These are phyloP conservation scores for Venturia canescens DNA, from an alignment of 1,140 invertebrate species.

Conservation along the genomic window DNA sequence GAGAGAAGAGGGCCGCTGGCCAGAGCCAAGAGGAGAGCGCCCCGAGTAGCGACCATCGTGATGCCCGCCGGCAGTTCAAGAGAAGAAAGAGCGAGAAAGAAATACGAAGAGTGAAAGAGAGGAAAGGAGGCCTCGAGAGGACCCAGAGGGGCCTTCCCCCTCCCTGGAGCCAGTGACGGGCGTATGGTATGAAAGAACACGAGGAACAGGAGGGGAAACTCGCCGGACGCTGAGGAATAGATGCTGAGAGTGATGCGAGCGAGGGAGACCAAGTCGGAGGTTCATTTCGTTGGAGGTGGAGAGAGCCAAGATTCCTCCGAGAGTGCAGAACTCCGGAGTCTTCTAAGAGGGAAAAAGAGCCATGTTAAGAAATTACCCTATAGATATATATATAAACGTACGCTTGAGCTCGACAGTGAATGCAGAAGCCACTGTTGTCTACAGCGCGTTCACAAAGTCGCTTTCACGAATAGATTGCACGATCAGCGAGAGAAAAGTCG, in stretches of 20 bases:
- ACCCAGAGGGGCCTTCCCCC: constrained; percentile 43
- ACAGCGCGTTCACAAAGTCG: too few relatives aligned
- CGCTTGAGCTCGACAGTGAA: background rate
- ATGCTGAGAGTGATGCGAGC: constrained; percentile 36
- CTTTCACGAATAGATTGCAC: too few relatives aligned
- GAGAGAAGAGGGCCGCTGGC: constrained; percentile 44
- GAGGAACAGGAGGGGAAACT: background rate
- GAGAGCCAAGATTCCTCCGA: background rate
- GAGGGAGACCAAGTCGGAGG: constrained; percentile 13
- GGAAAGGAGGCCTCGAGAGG: constrained; percentile 46
- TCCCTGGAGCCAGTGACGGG: constrained; percentile 1
- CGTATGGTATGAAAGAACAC: background rate
- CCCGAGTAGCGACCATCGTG: constrained; percentile 65
- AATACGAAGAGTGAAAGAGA: constrained; percentile 45
- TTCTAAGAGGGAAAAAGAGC: constrained; percentile 10
- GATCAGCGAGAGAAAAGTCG: too few relatives aligned
- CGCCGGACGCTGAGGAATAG: background rate
- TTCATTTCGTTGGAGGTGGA: background rate
- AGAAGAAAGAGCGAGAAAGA: constrained; percentile 47
- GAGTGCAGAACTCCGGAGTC: constrained; percentile 16
- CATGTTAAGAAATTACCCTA: background rate
- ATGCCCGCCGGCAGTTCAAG: constrained; percentile 68
- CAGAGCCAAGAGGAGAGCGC: constrained; percentile 45
- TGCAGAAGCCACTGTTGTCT: background rate
- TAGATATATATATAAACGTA: background rate